Conservation (phyloP, 1,140 invertebrate genomes). For the Calosoma granatense region DNA sequence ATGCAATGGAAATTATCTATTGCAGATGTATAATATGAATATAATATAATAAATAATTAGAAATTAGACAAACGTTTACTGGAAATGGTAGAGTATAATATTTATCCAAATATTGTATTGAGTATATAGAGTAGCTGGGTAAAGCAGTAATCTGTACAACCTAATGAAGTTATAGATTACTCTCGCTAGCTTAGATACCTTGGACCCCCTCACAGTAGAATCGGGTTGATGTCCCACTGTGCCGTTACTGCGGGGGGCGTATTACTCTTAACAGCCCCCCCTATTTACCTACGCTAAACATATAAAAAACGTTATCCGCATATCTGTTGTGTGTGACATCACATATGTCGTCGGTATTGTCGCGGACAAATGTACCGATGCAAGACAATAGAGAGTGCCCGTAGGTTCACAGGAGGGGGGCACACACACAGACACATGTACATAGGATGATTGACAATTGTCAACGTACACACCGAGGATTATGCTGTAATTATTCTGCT, state of each 20-base stretch:
- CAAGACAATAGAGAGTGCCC: neutral
- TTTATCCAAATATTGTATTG: neutral
- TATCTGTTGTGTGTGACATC: slow-evolving; percentile 12
- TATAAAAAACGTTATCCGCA: slow-evolving; percentile 11
- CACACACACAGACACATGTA: too few species aligned
- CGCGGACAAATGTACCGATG: slow-evolving; percentile 2
- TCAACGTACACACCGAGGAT: neutral
- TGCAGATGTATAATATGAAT: too few species aligned
- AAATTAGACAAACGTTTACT: too few species aligned
- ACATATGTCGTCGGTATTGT: slow-evolving; percentile 11
- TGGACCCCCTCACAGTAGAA: neutral
- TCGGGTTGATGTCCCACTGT: neutral
- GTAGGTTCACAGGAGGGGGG: neutral
- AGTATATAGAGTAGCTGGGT: neutral
- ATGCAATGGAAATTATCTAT: neutral
- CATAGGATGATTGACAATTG: slow-evolving; percentile 4
- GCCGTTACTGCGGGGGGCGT: neutral
- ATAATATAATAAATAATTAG: too few species aligned
- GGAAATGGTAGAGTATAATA: neutral
- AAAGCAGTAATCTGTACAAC: neutral
- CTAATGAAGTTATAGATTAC: slow-evolving; percentile 8
- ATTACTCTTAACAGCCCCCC: neutral
- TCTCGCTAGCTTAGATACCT: slow-evolving; percentile 2
- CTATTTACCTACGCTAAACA: slow-evolving; percentile 10
- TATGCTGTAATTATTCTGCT: neutral